Conservation (phyloP, 2,113 vertebrate genomes). For the Pelvicachromis taeniatus region DNA sequence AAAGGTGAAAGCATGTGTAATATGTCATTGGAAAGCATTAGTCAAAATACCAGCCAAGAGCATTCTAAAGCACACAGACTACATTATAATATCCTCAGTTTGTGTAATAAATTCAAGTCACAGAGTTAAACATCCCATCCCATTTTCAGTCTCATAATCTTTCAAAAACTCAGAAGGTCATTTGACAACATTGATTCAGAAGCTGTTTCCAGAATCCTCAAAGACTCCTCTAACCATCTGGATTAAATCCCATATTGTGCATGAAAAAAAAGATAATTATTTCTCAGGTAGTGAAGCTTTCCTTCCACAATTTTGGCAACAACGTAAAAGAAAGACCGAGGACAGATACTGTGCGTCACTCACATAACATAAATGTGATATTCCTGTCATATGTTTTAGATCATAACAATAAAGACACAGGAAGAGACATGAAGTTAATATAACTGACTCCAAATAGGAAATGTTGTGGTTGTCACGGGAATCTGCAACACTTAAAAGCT, state of each 20-base stretch:
- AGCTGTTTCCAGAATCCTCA: not conserved
- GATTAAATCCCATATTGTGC: not conserved
- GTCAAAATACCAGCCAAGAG: not conserved
- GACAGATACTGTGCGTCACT: not conserved
- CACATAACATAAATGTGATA: not conserved
- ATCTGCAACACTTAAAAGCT: not conserved
- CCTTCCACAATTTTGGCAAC: not conserved
- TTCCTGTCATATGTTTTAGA: not conserved
- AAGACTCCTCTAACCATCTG: not conserved
- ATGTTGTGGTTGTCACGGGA: not conserved
- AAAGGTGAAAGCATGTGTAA: not conserved
- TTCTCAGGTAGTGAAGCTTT: not conserved
- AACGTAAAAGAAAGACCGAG: not conserved
- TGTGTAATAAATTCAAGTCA: not conserved
- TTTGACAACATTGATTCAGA: not conserved
- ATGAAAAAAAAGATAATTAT: not conserved
- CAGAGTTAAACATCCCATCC: not conserved
- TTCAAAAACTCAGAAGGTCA: not conserved
- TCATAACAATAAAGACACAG: not conserved
- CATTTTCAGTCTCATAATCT: not conserved
- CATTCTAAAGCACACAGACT: not conserved
- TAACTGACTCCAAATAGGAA: not conserved
- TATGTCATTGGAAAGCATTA: not conserved
- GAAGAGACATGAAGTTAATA: not conserved
- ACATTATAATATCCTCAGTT: not conserved